These are phyloP conservation scores for Schizothorax lantsangensis DNA, from an alignment of 2,797 vertebrate genomes.

Conservation along the genomic window DNA sequence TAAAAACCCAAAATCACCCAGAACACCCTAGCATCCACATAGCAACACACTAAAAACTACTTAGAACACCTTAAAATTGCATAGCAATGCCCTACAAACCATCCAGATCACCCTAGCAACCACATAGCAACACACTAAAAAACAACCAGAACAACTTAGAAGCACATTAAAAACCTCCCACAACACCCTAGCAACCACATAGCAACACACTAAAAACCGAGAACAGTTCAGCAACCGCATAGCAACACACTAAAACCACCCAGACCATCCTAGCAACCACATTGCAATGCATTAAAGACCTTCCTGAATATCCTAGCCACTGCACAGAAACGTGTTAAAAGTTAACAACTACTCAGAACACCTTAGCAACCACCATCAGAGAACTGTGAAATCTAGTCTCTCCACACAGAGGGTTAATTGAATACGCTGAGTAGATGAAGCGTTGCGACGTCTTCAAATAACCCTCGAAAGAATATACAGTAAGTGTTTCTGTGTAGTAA, in stretches of 20 bases:
- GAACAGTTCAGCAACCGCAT: not conserved
- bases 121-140: too few relatives aligned
- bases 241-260: not conserved
- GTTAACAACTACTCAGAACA: not conserved
- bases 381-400: not conserved
- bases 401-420: not conserved
- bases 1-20: not conserved
- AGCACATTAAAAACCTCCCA: not conserved
- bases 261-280: not conserved
- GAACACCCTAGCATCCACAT: not conserved
- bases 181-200: not conserved
- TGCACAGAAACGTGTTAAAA: not conserved
- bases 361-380: not conserved
- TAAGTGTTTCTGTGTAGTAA: slow-evolving; percentile 18
- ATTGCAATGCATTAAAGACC: not conserved
- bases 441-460: not conserved
- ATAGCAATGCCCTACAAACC: too few relatives aligned
- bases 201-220: not conserved
- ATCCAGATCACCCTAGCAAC: too few relatives aligned
- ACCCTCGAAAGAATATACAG: not conserved
- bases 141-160: too few relatives aligned
- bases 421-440: not conserved
- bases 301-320: not conserved
- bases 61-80: not conserved
- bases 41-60: not conserved